Base-by-base conservation (phyloP, 2,888 invertebrate species). In the Diabrotica balteata region DNA sequence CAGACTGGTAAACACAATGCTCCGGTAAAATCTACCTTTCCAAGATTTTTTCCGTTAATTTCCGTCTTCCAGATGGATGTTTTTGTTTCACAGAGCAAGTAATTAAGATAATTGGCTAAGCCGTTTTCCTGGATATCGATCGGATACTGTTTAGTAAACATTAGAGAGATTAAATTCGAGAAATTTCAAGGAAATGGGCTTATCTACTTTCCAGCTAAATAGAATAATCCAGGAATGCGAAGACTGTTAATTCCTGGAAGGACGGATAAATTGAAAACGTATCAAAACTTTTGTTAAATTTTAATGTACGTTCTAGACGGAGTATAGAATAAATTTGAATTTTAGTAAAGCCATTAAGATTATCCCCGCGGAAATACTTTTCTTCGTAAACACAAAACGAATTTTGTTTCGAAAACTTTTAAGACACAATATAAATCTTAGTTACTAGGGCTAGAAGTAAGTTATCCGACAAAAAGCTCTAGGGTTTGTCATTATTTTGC, bases 91-190 rank as follows among this genome's bases (percentile, higher is more conserved):
- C 49, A 44, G 46, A 55, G 57, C 22, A 7, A 47, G 64, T 64
- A 68, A 68, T 68, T 60, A 61, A 64, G 61, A 63, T 65, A 61
- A 68, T 68, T 68, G 64, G 60, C 46, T 58, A 55, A 68, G 58
- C 61, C 51, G 53, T 45, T 55, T 57, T 43, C 51, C 57, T 53
- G 47, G 47, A 53, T 63, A 68, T 68, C 57, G 61, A 68, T 60
- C 68, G 52, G 32, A 22, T 10, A 44, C 62, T 63, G 51, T 61
- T 68, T 64, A 50, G 64, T 68, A 65, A 68, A 68, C 68, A 68
- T 61, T 55, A 51, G 47, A 44, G 47, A 32, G 53, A 68, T 60
- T 68, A 60, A 60, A 59, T 59, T 55, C 44, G n/a, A 59, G 63
- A 58, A 66, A 60, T 46, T 59, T 52, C n/a, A 58, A 32, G 9